Evolutionary conservation across 37 sponge, comb jelly and placozoan species (phyloP), one percentile per base, ranked within the genome.

Genomic region (Lycopodina hypogea): DNA sequence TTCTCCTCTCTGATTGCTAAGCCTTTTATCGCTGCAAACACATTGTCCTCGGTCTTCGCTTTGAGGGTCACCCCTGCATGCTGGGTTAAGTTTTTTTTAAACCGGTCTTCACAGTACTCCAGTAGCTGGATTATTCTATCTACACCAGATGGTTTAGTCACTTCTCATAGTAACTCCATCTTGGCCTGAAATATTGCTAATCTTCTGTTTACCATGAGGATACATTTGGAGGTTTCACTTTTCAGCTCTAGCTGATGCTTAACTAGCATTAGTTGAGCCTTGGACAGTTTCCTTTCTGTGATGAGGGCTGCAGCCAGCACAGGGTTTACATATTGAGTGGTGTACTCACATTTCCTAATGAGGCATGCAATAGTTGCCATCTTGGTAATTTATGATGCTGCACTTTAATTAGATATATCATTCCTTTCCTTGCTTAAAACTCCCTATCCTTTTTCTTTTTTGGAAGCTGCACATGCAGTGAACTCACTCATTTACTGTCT

Each of bases 151-250:
- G 68, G 80, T 26, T 35, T 78, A 37, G 77, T 78, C 19, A 55
- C 78, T 40, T 69, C 32, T 69, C 74, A 32, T 81, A 81, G 28
- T 81, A 56, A 66, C 74, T 42, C 82, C 82, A 81, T 30, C 82
- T 59, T 22, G 82, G 72, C 45, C 39, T 73, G 66, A 81, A 63
- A 55, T 81, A 73, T 33, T 81, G 74, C 82, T 67, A 81, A 64
- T 73, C 73, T 34, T 73, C 74, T 40, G 74, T 81, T 33, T 48
- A 64, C 42, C 82, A 64, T 28, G 82, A 73, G 61, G 82, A 72
- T 81, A 81, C 41, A 42, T 37, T 58, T 28, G 81, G 81, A 8
- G 69, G 37, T n/a, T 78, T 78, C 79, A 45, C 79, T 45, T 45
- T 53, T 78, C 78, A 9, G 41, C 78, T 26, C 68, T 64, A 26